Evolutionary conservation across 2,113 vertebrate species (phyloP).

Genomic region (Dermatemys mawii): DNA sequence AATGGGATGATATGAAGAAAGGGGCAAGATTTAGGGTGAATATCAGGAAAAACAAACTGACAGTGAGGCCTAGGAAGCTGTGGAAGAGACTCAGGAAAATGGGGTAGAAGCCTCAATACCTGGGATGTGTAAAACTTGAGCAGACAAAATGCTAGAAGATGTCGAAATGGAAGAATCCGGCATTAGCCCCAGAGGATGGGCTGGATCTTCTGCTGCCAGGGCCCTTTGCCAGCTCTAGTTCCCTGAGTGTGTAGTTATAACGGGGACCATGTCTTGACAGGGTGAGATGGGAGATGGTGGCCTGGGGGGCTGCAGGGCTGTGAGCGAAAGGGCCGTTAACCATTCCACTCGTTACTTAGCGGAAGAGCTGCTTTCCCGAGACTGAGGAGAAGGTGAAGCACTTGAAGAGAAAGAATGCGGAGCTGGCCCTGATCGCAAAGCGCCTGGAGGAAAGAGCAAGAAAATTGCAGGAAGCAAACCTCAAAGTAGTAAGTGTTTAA

Average conservation of each 20-base stretch:
- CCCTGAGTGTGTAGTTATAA: not conserved
- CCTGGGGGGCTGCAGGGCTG: not conserved
- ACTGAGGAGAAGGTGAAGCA: conserved; percentile 97
- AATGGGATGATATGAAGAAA: not conserved
- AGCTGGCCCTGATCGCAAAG: conserved; percentile 95
- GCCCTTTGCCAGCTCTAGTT: not conserved
- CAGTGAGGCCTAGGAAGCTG: not conserved
- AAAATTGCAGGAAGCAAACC: conserved; percentile 97
- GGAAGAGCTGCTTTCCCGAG: conserved; percentile 94
- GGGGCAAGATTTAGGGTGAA: not conserved
- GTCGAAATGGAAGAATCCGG: not conserved
- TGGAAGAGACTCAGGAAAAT: not conserved
- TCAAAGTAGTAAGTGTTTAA: conserved; percentile 85
- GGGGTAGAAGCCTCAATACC: not conserved
- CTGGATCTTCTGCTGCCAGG: fast-evolving
- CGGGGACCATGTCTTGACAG: not conserved
- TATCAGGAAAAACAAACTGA: not conserved
- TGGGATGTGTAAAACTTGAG: not conserved
- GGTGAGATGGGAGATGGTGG: fast-evolving
- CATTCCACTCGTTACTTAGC: conserved; percentile 74
- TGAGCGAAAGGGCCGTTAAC: not conserved
- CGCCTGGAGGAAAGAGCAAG: conserved; percentile 94
- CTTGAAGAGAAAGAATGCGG: conserved; percentile 94
- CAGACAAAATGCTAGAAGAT: not conserved
- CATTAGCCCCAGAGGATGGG: not conserved